Evolutionary conservation across 1,140 invertebrate genomes (phyloP), one percentile per base, ranked within the genome.

Genomic region (Aphis craccivora): DNA sequence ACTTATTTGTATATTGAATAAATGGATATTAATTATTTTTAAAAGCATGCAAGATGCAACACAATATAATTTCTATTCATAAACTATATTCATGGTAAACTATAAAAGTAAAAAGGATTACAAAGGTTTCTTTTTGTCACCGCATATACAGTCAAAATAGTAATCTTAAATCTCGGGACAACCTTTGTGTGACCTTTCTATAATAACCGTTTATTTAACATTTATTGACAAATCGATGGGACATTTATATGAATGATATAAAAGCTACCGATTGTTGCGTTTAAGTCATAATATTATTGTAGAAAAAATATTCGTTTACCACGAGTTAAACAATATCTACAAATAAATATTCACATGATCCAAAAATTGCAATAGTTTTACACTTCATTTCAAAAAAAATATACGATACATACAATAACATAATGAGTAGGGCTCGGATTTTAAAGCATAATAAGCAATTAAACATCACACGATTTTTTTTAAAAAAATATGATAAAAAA

Each of bases 151-250:
- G 45, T 53, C 45, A 35, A 89, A 53, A 35, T 89, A 53, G 87
- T 89, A 53, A 35, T 89, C 51, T 89, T n/a, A 53, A 89, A 89
- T 89, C 30, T 53, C 45, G 9, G 87, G 35, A 35, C 86, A 51
- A 51, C 45, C 30, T 88, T 51, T 35, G 45, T 40, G 20, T 2
- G 45, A 45, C 7, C 30, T 20, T 89, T 53, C n/a, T 53, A 25
- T 48, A 53, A 89, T 89, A 89, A 89, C 22, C 48, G 87, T 89
- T 89, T 89, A 89, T 89, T 89, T 86, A 86, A 86, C n/a, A 37
- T 53, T 53, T 53, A 89, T 89, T 89, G 87, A 53, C 87, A 89
- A 89, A 89, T 53, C 48, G 87, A 89, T 89, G 35, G 22, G 20
- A 53, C 87, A 89, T 89, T 37, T 89, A 89, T 37, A 89, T 53